Evolutionary conservation across 1,140 invertebrate genomes (phyloP).

Genomic region (Drosophila mojavensis): DNA sequence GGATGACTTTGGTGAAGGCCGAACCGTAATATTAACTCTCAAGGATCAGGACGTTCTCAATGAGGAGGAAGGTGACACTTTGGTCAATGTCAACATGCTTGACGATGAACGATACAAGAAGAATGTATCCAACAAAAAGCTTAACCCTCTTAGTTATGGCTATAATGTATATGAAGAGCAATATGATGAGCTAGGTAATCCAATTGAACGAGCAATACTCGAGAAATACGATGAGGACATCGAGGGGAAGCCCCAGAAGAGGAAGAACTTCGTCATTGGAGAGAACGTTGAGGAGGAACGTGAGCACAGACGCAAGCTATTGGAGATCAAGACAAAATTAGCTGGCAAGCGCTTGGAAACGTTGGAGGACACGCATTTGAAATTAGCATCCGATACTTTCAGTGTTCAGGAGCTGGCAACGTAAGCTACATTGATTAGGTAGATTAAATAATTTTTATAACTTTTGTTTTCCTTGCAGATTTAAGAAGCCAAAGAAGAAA

Average conservation of each 20-base stretch:
- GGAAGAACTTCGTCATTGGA: slow-evolving; percentile 92
- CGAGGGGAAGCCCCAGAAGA: slow-evolving; percentile 89
- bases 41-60: slow-evolving; percentile 96
- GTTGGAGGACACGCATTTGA: slow-evolving; percentile 88
- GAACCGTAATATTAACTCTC: slow-evolving; percentile 94
- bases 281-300: slow-evolving; percentile 84
- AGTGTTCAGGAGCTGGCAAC: slow-evolving; percentile 91
- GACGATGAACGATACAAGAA: slow-evolving; percentile 96
- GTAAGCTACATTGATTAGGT: slow-evolving; percentile 50
- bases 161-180: slow-evolving; percentile 96
- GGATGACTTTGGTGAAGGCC: slow-evolving; percentile 92
- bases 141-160: slow-evolving; percentile 91
- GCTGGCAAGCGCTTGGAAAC: slow-evolving; percentile 90
- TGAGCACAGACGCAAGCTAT: slow-evolving; percentile 84
- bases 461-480: slow-evolving; percentile 84
- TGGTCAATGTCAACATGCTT: slow-evolving; percentile 98
- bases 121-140: slow-evolving; percentile 94
- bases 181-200: slow-evolving; percentile 92
- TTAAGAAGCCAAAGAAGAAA: slow-evolving; percentile 98
- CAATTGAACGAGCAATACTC: slow-evolving; percentile 89
- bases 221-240: slow-evolving; percentile 99
- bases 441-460: not conserved
- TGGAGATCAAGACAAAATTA: slow-evolving; percentile 86
- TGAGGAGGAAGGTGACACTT: slow-evolving; percentile 94
- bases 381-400: slow-evolving; percentile 94